phyloP scores from a whole-genome alignment of 2,888 invertebrate species.

The Quadroppia sp. region DNA sequence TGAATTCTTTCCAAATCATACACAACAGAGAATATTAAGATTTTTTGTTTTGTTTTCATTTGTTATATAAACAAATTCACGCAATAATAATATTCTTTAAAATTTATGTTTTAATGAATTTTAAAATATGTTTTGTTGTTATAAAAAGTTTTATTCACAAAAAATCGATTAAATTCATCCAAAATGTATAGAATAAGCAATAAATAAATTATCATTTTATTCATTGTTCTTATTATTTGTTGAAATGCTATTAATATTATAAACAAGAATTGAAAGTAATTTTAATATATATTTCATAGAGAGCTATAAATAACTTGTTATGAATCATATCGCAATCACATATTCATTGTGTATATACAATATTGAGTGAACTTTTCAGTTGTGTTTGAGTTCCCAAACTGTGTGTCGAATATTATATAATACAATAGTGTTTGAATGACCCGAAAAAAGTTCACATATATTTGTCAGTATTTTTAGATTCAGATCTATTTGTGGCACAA shows the following conservation, averaged over 20 bases:
- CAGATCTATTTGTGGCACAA: conserved; percentile 8
- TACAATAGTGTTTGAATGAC: neutral
- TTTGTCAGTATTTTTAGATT: neutral
- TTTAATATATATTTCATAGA: no score
- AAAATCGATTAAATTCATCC: neutral
- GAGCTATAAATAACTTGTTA: no score
- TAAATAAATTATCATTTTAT: neutral
- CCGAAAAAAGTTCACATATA: neutral
- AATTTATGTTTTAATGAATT: neutral
- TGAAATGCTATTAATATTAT: neutral
- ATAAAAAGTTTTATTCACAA: neutral
- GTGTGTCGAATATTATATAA: neutral
- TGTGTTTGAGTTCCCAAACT: neutral
- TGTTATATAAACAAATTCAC: neutral
- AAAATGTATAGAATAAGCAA: neutral
- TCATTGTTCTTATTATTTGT: neutral
- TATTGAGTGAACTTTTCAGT: neutral
- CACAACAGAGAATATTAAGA: neutral
- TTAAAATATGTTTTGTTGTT: neutral
- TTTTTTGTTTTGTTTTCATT: no score
- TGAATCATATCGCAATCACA: neutral
- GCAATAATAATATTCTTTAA: neutral
- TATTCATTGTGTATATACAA: neutral
- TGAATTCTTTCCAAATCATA: neutral
- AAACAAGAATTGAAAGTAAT: no score